Percentiles rank a stretch among this genome's conserved stretches.
Evolutionary conservation across 2,113 vertebrate species (phyloP).

Genomic region (Erpornis zantholeuca): DNA sequence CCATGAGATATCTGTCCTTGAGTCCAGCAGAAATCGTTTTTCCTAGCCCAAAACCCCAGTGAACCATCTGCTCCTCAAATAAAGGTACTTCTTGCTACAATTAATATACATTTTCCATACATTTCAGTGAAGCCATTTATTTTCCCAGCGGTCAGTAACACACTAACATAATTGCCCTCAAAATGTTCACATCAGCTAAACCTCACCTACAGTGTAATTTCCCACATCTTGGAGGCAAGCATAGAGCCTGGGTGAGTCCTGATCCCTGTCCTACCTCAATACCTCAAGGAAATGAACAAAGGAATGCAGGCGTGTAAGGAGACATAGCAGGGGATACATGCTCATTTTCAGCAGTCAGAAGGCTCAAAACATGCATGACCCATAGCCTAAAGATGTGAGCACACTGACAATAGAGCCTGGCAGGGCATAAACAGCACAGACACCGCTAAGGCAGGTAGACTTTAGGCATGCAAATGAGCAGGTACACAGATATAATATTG

Average conservation of each 20-base stretch:
- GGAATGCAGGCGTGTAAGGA: background rate
- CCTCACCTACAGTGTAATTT: background rate
- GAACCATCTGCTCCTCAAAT: background rate
- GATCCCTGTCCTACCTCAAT: background rate
- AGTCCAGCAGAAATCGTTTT: background rate
- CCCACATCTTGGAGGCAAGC: background rate
- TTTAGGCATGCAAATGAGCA: background rate
- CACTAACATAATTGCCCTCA: background rate
- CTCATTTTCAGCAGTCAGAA: background rate
- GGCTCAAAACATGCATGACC: background rate
- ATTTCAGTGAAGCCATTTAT: background rate
- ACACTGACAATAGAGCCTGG: background rate
- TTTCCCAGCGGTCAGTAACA: background rate
- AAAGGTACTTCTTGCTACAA: background rate
- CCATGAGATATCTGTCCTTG: background rate
- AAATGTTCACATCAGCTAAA: background rate
- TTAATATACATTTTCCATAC: background rate
- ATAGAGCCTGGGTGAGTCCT: rapidly evolving
- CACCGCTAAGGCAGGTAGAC: background rate
- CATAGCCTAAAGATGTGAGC: background rate
- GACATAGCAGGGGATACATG: background rate
- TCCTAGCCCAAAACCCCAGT: background rate
- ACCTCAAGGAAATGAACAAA: background rate
- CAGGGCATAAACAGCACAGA: background rate
- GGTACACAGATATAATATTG: background rate